Evolutionary conservation across 2,797 vertebrate species (phyloP).

Genomic region (Sandelia bainsii): DNA sequence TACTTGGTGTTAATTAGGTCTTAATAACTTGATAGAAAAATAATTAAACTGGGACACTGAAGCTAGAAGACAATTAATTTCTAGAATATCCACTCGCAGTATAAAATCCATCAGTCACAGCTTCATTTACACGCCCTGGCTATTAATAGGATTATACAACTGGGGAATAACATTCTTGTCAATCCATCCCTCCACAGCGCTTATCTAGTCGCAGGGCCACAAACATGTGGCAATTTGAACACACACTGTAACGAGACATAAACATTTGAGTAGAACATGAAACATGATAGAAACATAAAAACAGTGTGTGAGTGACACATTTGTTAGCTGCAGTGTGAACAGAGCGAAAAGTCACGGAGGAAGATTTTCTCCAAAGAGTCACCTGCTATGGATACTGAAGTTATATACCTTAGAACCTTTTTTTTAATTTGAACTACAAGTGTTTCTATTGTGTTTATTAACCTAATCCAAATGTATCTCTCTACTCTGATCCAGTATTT

Average conservation of each 20-base stretch:
- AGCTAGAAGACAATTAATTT: constrained; percentile 4
- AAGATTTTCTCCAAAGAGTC: not conserved
- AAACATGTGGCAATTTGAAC: not conserved
- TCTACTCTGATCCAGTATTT: too few species aligned
- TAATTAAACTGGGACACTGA: constrained; percentile 13
- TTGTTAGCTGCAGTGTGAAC: too few species aligned
- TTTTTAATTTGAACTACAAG: too few species aligned
- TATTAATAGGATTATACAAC: constrained; percentile 20
- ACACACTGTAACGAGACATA: not conserved
- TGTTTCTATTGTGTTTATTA: too few species aligned
- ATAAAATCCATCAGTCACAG: constrained; percentile 4
- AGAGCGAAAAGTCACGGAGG: not conserved
- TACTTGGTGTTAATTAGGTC: not conserved
- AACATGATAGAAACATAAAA: too few species aligned
- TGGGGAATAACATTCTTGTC: constrained; percentile 4
- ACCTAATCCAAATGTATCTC: too few species aligned
- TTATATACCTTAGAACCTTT: too few species aligned
- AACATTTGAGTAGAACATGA: too few species aligned
- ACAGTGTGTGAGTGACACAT: too few species aligned
- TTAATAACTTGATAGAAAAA: constrained; percentile 8
- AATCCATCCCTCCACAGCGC: too few species aligned
- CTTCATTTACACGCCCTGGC: constrained; percentile 9
- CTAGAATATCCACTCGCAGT: constrained; percentile 2
- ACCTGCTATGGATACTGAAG: too few species aligned
- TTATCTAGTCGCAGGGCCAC: too few species aligned